These are phyloP conservation scores for Haemorhous mexicanus DNA, from an alignment of 2,113 vertebrate genomes.

Conservation along the genomic window DNA sequence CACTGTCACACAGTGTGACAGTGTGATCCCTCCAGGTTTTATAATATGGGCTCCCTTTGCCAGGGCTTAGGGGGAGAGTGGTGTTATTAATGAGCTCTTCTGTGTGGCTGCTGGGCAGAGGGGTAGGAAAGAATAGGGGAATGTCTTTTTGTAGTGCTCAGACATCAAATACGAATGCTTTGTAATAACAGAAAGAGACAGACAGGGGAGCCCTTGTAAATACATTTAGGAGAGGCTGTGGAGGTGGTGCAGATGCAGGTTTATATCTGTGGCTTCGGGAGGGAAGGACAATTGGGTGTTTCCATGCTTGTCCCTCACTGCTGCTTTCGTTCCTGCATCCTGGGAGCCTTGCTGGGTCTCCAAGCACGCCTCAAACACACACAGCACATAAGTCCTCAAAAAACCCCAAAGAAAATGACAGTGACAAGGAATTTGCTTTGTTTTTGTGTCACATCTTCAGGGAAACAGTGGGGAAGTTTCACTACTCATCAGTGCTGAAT, in stretches of 20 bases:
- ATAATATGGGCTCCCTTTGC: background rate
- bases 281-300: background rate
- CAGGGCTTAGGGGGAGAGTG: background rate
- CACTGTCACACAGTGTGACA: background rate
- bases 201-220: constrained; percentile 48
- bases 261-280: background rate
- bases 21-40: background rate
- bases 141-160: background rate
- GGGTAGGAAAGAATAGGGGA: background rate
- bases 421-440: background rate
- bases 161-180: background rate
- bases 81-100: background rate
- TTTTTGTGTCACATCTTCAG: background rate
- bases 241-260: background rate
- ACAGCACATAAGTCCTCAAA: accelerated
- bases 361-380: accelerated
- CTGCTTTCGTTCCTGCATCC: background rate
- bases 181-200: constrained; percentile 43
- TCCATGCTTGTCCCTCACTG: accelerated
- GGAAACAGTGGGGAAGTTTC: accelerated
- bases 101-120: background rate
- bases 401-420: background rate
- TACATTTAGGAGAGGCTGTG: background rate
- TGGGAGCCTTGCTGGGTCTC: background rate
- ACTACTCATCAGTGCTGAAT: background rate